Percentiles rank a stretch among this genome's conserved stretches.
phyloP scores from a whole-genome alignment of 2,113 vertebrate species.

The Rhea pennata region DNA sequence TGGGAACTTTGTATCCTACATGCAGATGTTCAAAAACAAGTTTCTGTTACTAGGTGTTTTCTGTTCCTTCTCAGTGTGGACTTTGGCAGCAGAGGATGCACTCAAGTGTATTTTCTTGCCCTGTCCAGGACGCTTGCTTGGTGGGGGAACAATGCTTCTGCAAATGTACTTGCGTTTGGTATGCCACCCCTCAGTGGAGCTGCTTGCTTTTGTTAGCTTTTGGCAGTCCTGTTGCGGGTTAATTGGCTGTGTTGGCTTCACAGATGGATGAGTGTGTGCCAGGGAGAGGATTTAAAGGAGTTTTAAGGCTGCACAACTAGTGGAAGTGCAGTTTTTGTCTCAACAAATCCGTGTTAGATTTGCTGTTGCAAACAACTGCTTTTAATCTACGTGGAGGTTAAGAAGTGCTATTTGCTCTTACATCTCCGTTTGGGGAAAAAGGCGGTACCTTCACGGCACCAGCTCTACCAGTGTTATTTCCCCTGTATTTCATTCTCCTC shows the following conservation, averaged over 20 bases:
- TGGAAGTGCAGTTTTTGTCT: too few relatives aligned
- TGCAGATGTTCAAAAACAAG: background rate
- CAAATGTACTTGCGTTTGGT: background rate
- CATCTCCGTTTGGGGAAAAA: too few relatives aligned
- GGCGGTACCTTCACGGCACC: too few relatives aligned
- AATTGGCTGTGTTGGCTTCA: too few relatives aligned
- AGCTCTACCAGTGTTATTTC: too few relatives aligned
- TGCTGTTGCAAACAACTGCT: background rate
- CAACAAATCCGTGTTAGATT: background rate
- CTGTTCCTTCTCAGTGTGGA: background rate
- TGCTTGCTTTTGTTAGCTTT: too few relatives aligned
- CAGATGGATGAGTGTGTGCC: background rate
- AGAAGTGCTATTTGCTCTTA: background rate
- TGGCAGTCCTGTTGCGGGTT: too few relatives aligned
- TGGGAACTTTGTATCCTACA: background rate
- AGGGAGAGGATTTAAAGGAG: background rate
- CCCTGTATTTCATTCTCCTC: too few relatives aligned
- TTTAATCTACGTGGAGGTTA: background rate
- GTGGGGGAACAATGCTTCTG: background rate
- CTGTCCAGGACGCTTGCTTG: rapidly evolving
- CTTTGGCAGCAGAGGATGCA: background rate
- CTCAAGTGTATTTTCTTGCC: too few relatives aligned
- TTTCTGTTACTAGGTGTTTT: background rate
- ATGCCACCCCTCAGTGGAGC: background rate
- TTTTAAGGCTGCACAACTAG: too few relatives aligned